These are phyloP conservation scores for Caenorhabditis sp. DNA, from an alignment of 2,888 invertebrate genomes.

Conservation along the genomic window DNA sequence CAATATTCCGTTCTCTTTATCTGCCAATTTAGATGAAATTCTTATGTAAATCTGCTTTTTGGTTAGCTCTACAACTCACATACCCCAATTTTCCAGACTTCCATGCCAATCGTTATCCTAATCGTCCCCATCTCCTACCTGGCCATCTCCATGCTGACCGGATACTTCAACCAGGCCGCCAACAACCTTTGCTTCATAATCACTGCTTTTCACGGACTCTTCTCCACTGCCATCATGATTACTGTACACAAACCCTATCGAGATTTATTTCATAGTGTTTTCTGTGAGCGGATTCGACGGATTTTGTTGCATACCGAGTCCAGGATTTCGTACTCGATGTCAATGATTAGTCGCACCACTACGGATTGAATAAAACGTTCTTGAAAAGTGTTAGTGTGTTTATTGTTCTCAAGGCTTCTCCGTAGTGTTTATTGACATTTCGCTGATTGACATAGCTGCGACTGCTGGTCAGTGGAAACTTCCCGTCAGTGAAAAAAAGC, in stretches of 20 bases:
- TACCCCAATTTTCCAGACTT: conserved; percentile 18
- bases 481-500: neutral
- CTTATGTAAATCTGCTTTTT: too few species aligned
- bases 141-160: neutral
- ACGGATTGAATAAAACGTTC: too few species aligned
- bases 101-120: conserved; percentile 9
- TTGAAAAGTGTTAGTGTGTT: too few species aligned
- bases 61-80: too few species aligned
- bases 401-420: too few species aligned
- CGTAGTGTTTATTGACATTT: neutral
- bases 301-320: neutral
- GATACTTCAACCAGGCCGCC: conserved; percentile 16
- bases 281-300: neutral
- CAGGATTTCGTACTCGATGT: conserved; percentile 5
- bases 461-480: neutral
- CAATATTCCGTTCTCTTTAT: too few species aligned
- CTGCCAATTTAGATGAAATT: too few species aligned
- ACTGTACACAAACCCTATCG: conserved; percentile 31
- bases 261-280: neutral
- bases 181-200: conserved; percentile 24
- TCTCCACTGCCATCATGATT: conserved; percentile 16
- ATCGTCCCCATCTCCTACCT: conserved; percentile 19
- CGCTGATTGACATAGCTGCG: neutral
- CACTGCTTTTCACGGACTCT: conserved; percentile 22
- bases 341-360: neutral